Conservation (phyloP, 2,113 vertebrate species). For the Rhagologus leucostigma region DNA sequence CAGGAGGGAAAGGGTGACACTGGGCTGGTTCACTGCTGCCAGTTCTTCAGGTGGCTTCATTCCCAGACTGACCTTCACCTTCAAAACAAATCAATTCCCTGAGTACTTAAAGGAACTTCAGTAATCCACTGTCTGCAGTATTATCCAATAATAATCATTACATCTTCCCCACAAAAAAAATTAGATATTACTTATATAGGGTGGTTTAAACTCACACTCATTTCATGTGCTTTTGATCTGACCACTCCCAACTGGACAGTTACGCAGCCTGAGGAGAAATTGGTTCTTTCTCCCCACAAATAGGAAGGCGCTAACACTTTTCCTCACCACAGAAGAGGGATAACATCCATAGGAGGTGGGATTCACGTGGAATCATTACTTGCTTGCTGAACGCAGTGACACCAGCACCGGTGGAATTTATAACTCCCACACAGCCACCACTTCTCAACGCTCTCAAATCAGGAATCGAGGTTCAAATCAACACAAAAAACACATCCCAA, state of each 20-base stretch:
- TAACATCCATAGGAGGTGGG: neutral
- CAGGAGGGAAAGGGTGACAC: neutral
- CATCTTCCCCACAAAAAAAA: neutral
- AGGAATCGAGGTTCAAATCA: neutral
- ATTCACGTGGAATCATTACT: accelerated
- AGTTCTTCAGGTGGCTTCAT: neutral
- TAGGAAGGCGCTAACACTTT: neutral
- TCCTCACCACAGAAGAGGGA: neutral
- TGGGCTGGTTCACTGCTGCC: neutral
- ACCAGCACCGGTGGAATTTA: neutral
- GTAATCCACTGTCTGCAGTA: neutral
- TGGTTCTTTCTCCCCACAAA: neutral
- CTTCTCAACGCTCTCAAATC: neutral
- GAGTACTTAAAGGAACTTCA: neutral
- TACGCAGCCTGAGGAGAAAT: neutral
- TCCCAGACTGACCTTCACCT: neutral
- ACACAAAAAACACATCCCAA: neutral
- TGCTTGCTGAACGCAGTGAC: neutral
- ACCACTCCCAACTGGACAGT: neutral
- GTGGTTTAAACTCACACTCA: neutral
- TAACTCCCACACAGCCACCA: neutral
- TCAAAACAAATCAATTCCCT: neutral
- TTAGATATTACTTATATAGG: neutral
- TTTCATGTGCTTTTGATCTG: neutral
- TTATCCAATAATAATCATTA: neutral